Evolutionary conservation across 2,797 vertebrate genomes (phyloP).

Genomic region (Spea hammondii): DNA sequence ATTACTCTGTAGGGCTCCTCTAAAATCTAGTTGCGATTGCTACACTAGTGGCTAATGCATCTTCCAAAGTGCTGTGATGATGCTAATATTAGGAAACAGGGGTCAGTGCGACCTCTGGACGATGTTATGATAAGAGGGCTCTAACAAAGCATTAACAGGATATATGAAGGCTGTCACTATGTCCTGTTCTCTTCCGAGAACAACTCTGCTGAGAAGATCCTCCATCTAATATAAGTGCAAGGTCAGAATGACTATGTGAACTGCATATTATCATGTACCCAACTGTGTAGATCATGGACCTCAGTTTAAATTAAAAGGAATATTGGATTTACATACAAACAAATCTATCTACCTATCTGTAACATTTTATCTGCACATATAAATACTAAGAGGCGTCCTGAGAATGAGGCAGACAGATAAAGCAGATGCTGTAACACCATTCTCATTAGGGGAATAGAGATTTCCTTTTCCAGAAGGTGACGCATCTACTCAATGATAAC

Average conservation of each 20-base stretch:
- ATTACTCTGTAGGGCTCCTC: background rate
- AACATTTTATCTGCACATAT: background rate
- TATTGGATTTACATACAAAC: too few relatives aligned
- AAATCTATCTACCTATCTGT: background rate
- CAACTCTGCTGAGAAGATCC: background rate
- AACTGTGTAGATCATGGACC: background rate
- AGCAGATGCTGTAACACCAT: background rate
- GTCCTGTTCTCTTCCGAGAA: constrained; percentile 7
- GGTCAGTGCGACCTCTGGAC: constrained; percentile 16
- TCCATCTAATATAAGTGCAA: constrained; percentile 6
- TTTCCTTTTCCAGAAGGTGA: constrained; percentile 29
- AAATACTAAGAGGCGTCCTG: background rate
- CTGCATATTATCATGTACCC: constrained; percentile 4
- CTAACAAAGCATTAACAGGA: background rate
- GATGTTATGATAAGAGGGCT: constrained; percentile 11
- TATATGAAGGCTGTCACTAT: background rate
- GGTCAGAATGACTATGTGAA: constrained; percentile 10
- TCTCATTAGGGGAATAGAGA: background rate
- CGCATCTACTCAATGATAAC: constrained; percentile 39
- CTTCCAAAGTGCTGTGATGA: background rate
- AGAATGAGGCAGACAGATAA: background rate
- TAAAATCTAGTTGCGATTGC: background rate
- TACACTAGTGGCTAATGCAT: constrained; percentile 1
- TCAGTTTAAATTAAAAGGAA: too few relatives aligned
- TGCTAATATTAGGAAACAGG: constrained; percentile 23